Evolutionary conservation across 1,140 invertebrate species (phyloP).

Genomic region (Neodiprion lecontei): DNA sequence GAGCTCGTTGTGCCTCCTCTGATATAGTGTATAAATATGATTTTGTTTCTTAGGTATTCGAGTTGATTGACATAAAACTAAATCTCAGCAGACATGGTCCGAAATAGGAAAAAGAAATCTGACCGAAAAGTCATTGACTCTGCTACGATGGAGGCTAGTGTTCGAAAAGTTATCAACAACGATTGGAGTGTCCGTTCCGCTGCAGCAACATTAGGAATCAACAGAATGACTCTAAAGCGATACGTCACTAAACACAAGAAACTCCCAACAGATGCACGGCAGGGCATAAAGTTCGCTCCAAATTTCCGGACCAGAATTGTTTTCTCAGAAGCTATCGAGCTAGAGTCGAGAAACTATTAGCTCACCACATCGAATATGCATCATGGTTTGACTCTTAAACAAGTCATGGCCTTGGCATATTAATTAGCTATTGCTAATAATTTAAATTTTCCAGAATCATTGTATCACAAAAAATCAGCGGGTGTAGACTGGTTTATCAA

Average conservation of each 20-base stretch:
- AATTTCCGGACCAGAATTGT: too few relatives aligned
- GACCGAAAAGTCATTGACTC: not conserved
- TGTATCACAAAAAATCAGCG: constrained; percentile 39
- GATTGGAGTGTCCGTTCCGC: not conserved
- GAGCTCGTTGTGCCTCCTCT: not conserved
- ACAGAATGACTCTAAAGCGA: too few relatives aligned
- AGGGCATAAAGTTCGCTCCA: too few relatives aligned
- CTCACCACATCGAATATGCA: too few relatives aligned
- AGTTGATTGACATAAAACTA: not conserved
- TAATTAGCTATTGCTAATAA: too few relatives aligned
- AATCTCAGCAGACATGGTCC: not conserved
- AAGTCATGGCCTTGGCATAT: too few relatives aligned
- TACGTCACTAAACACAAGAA: too few relatives aligned
- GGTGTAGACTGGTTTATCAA: constrained; percentile 56
- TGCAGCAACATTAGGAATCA: not conserved
- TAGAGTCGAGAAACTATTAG: too few relatives aligned
- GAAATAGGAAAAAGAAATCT: not conserved
- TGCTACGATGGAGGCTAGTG: not conserved
- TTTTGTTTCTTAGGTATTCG: not conserved
- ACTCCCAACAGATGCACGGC: too few relatives aligned
- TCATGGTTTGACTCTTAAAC: too few relatives aligned
- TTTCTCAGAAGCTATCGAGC: too few relatives aligned
- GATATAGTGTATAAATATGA: not conserved
- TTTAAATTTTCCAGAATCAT: too few relatives aligned
- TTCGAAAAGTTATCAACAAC: not conserved